A percentile compares a stretch with the other conserved stretches of the same genome.
Conservation (phyloP, 2,797 vertebrate species). For the Prionace glauca region DNA sequence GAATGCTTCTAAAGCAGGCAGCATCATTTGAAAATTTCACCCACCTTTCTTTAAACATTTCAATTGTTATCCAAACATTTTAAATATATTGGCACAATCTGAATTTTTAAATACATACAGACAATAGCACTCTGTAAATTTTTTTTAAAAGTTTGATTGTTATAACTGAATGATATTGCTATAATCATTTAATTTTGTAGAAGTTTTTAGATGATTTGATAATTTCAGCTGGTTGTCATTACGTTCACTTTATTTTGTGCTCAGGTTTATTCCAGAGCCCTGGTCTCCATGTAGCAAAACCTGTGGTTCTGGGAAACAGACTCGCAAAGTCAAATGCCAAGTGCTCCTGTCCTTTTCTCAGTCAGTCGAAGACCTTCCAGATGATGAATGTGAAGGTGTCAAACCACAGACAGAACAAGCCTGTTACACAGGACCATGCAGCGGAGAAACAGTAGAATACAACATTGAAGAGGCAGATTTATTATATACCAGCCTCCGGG, state of each 20-base stretch:
- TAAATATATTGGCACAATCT: neutral
- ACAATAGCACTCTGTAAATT: neutral
- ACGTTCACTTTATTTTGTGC: constrained; percentile 37
- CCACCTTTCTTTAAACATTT: neutral
- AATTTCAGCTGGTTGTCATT: neutral
- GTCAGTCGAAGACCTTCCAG: constrained; percentile 81
- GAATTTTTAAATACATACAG: neutral
- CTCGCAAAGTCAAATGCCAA: constrained; percentile 77
- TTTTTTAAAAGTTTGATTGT: neutral
- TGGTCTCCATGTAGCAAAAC: constrained; percentile 84
- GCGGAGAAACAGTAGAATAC: constrained; percentile 52
- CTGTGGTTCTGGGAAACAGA: constrained; percentile 78
- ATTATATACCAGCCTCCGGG: constrained; percentile 51
- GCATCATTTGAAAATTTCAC: neutral
- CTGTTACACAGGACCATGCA: constrained; percentile 77
- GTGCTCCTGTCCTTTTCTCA: constrained; percentile 90
- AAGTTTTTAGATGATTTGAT: neutral
- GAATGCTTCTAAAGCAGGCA: neutral
- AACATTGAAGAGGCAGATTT: constrained; percentile 50
- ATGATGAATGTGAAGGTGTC: constrained; percentile 80
- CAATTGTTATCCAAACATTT: neutral
- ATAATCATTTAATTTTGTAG: neutral
- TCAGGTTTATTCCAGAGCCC: constrained; percentile 80
- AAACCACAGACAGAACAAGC: constrained; percentile 67
- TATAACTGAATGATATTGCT: neutral